These are phyloP conservation scores for Drosophila truncata DNA, from an alignment of 1,140 invertebrate species.

Conservation along the genomic window DNA sequence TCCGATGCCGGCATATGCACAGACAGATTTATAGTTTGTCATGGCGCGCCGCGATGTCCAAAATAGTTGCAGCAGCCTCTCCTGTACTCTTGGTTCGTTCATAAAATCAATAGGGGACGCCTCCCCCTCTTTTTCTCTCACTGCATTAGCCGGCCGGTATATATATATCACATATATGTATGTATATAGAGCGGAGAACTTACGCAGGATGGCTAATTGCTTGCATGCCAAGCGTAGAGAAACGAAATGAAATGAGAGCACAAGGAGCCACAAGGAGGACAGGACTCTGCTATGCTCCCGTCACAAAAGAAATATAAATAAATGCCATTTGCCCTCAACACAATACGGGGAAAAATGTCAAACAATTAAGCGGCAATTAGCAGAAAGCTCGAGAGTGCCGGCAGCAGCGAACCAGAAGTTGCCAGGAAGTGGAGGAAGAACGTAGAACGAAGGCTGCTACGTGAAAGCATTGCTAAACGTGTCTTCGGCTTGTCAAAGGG, in stretches of 20 bases:
- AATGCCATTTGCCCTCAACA: conserved; percentile 53
- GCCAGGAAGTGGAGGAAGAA: conserved; percentile 5
- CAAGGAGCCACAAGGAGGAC: conserved; percentile 20
- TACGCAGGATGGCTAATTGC: conserved; percentile 46
- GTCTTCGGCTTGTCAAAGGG: conserved; percentile 61
- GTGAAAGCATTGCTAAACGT: conserved; percentile 75
- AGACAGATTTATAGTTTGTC: conserved; percentile 82
- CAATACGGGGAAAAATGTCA: conserved; percentile 68
- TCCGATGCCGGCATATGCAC: conserved; percentile 57
- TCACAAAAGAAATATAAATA: conserved; percentile 61
- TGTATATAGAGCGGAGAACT: background rate
- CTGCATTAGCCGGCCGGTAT: conserved; percentile 64
- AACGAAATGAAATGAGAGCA: conserved; percentile 15
- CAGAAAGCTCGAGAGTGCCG: conserved; percentile 50
- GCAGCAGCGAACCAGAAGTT: conserved; percentile 22
- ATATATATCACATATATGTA: background rate
- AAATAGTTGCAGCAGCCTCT: conserved; percentile 70
- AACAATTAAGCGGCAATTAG: conserved; percentile 79
- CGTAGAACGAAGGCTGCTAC: conserved; percentile 22
- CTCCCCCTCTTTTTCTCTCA: background rate
- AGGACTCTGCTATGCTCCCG: conserved; percentile 15
- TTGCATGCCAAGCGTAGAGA: conserved; percentile 27
- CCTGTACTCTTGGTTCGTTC: conserved; percentile 68
- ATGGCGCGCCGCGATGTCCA: conserved; percentile 63
- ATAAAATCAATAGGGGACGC: conserved; percentile 75